Percentiles rank a stretch among this genome's conserved stretches.
Conservation (phyloP, 1,140 invertebrate species). For the Neomicropteryx cornuta region DNA sequence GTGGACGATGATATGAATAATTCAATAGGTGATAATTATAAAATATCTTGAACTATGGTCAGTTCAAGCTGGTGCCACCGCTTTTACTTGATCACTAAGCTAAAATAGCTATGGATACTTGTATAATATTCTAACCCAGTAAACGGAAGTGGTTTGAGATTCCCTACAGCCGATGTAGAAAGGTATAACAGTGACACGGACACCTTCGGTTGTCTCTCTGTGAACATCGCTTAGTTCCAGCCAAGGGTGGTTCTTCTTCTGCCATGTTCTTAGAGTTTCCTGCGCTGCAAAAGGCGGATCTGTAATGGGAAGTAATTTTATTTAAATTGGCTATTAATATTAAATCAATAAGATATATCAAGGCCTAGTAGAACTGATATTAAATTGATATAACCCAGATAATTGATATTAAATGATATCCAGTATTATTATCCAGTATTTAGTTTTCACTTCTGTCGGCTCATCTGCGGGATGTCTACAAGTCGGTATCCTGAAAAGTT, state of each 20-base stretch:
- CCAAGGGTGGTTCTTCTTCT: constrained; percentile 97
- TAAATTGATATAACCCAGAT: neutral
- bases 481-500: too few relatives aligned
- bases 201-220: constrained; percentile 92
- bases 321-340: constrained; percentile 7
- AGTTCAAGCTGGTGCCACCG: constrained; percentile 6
- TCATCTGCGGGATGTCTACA: too few relatives aligned
- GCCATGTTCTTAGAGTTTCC: constrained; percentile 89
- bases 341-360: constrained; percentile 8
- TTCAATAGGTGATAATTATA: neutral
- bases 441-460: too few relatives aligned
- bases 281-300: constrained; percentile 80
- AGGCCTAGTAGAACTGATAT: constrained; percentile 3
- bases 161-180: constrained; percentile 94
- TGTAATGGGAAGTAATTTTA: constrained; percentile 18
- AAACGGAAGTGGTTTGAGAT: constrained; percentile 78
- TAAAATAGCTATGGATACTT: too few relatives aligned
- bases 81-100: too few relatives aligned
- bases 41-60: neutral
- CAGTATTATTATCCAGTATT: too few relatives aligned
- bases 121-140: constrained; percentile 63
- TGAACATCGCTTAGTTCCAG: constrained; percentile 94
- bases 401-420: too few relatives aligned
- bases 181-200: constrained; percentile 92
- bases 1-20: too few relatives aligned